Conservation (phyloP, 2,113 vertebrate genomes). For the Meleagris gallopavo region DNA sequence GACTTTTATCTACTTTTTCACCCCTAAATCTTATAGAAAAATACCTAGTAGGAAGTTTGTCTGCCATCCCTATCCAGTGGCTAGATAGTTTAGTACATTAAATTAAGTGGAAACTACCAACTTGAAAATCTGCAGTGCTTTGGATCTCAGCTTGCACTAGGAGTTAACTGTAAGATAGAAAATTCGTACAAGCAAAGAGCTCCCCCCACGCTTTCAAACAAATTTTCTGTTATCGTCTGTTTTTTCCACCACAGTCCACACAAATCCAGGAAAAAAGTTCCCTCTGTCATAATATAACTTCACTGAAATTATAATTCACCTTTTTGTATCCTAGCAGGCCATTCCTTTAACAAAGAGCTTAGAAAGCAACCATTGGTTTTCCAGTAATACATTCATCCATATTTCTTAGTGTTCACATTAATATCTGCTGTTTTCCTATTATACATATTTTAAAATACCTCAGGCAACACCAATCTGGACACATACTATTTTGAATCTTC, state of each 20-base stretch:
- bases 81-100: neutral
- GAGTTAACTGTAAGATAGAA: neutral
- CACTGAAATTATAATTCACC: neutral
- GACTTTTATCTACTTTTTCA: neutral
- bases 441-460: slow-evolving; percentile 13
- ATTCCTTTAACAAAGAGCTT: neutral
- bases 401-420: neutral
- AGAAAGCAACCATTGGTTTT: neutral
- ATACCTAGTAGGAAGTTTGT: neutral
- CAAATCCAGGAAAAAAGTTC: neutral
- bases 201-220: neutral
- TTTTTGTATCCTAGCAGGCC: neutral
- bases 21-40: neutral
- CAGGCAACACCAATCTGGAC: slow-evolving; percentile 29
- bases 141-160: neutral
- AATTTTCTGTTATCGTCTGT: neutral
- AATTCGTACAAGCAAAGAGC: neutral
- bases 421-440: slow-evolving; percentile 7
- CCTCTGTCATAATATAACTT: neutral
- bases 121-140: neutral
- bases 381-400: neutral
- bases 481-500: neutral
- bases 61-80: neutral
- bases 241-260: neutral
- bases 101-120: neutral